Percentiles rank a stretch among this genome's conserved stretches.
phyloP scores from a whole-genome alignment of 2,888 invertebrate species.

The Athalia circularis region DNA sequence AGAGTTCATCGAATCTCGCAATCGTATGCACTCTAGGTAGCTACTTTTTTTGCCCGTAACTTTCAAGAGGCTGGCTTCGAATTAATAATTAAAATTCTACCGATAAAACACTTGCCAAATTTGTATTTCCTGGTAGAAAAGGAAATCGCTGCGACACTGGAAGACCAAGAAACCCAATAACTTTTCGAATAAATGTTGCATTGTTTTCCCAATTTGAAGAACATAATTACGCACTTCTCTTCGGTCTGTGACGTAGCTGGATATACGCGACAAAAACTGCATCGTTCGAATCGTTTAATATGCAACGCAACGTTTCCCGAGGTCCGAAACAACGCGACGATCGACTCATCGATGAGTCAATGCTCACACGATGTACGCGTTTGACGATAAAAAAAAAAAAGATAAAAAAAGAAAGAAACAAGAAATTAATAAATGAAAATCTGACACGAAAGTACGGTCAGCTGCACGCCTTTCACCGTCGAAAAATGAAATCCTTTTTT shows the following conservation, averaged over 20 bases:
- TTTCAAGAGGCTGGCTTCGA: not conserved
- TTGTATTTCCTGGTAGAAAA: not conserved
- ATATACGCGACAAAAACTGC: not conserved
- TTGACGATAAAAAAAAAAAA: too few species aligned
- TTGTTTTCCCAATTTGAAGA: slow-evolving; percentile 19
- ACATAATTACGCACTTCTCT: slow-evolving; percentile 10
- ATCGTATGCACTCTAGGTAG: too few species aligned
- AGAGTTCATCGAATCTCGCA: too few species aligned
- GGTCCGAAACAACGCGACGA: not conserved
- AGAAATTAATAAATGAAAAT: not conserved
- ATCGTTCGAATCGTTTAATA: slow-evolving; percentile 20
- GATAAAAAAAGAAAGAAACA: not conserved
- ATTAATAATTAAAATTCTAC: not conserved
- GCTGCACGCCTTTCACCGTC: not conserved
- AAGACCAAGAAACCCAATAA: not conserved
- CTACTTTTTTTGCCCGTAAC: too few species aligned
- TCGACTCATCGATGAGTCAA: not conserved
- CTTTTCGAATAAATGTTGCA: not conserved
- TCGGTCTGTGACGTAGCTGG: not conserved
- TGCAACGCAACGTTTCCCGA: slow-evolving; percentile 23
- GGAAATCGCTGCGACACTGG: not conserved
- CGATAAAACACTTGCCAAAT: not conserved
- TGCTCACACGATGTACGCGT: not conserved
- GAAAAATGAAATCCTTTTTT: not conserved
- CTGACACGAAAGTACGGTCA: not conserved